Conservation (phyloP, 2,797 vertebrate species). For the Oophaga sylvatica region DNA sequence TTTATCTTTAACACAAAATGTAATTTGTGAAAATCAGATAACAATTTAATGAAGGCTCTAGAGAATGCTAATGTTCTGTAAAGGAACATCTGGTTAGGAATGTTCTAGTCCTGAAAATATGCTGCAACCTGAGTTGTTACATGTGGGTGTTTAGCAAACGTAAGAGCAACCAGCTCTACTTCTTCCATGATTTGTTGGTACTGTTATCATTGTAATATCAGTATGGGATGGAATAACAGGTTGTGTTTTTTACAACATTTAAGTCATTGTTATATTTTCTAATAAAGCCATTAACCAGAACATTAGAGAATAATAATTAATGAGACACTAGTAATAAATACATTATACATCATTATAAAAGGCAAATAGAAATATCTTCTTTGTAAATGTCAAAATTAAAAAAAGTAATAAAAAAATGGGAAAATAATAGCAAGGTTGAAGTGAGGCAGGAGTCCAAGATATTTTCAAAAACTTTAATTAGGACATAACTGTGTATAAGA, state of each 20-base stretch:
- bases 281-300: background rate
- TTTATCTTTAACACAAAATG: constrained; percentile 60
- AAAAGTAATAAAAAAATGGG: too few species aligned
- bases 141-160: background rate
- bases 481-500: too few species aligned
- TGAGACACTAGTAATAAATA: background rate
- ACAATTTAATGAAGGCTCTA: constrained; percentile 58
- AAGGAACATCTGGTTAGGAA: constrained; percentile 55
- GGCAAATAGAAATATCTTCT: background rate
- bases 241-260: background rate
- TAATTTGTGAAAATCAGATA: constrained; percentile 60
- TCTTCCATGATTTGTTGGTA: background rate
- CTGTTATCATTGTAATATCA: background rate
- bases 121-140: constrained; percentile 27
- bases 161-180: constrained; percentile 18
- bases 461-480: too few species aligned
- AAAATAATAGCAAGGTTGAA: too few species aligned
- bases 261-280: background rate
- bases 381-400: too few species aligned
- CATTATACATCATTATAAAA: background rate
- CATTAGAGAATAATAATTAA: background rate
- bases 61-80: constrained; percentile 55
- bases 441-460: too few species aligned
- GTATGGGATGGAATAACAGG: background rate
- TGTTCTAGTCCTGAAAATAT: constrained; percentile 24